Evolutionary conservation across 2,797 vertebrate species (phyloP).

Genomic region (Eulemur coronatus): DNA sequence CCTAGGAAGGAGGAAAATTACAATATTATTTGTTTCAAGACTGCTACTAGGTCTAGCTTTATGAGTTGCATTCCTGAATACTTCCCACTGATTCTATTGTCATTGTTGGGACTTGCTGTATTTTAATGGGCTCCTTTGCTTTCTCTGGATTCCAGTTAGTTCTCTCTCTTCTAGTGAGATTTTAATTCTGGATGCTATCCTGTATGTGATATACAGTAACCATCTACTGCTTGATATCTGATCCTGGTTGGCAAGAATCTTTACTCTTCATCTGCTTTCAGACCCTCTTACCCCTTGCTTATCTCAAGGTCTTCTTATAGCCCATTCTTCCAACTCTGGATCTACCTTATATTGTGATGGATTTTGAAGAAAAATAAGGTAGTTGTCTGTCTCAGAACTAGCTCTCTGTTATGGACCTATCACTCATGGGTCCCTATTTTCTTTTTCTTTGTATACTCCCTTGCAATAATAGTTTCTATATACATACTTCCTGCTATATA

Average conservation of each 20-base stretch:
- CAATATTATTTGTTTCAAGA: background rate
- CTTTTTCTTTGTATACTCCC: background rate
- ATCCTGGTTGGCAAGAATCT: background rate
- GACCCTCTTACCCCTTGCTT: background rate
- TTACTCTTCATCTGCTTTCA: background rate
- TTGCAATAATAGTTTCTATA: background rate
- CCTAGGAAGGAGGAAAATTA: background rate
- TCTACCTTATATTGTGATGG: background rate
- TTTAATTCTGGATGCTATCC: background rate
- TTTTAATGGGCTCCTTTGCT: background rate
- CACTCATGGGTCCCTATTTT: background rate
- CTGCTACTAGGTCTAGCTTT: background rate
- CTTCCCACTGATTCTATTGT: background rate
- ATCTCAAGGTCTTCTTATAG: background rate
- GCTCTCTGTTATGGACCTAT: background rate
- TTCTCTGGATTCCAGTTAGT: background rate
- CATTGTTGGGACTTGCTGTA: background rate
- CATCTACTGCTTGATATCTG: background rate
- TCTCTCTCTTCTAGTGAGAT: background rate
- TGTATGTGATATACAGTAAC: background rate
- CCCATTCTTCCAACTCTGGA: background rate
- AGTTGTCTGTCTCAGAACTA: background rate
- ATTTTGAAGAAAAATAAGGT: background rate
- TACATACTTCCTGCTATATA: background rate
- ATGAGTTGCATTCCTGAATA: background rate